phyloP scores from a whole-genome alignment of 2,797 vertebrate species.

The Sphenodon punctatus region DNA sequence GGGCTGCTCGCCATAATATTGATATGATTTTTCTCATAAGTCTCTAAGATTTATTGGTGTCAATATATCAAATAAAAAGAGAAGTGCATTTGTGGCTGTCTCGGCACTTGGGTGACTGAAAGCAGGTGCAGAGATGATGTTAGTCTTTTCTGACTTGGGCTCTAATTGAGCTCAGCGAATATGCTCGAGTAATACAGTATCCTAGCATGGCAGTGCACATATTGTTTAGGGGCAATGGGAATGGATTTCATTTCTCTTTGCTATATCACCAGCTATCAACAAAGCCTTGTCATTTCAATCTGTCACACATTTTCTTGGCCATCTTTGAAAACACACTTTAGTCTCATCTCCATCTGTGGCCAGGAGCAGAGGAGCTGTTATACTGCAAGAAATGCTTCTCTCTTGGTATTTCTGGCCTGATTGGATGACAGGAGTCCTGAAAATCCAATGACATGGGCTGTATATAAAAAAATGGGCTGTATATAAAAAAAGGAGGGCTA shows the following conservation, averaged over 20 bases:
- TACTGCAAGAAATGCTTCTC: background rate
- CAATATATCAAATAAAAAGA: background rate
- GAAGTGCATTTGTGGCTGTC: background rate
- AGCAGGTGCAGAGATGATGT: conserved; percentile 4
- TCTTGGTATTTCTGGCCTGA: conserved; percentile 29
- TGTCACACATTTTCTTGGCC: conserved; percentile 65
- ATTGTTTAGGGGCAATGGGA: conserved; percentile 62
- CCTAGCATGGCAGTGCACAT: conserved; percentile 24
- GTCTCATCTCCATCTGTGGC: conserved; percentile 65
- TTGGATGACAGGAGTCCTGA: conserved; percentile 25
- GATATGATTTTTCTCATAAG: background rate
- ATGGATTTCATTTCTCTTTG: conserved; percentile 68
- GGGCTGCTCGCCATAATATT: background rate
- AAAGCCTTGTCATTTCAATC: conserved; percentile 73
- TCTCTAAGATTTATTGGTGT: background rate
- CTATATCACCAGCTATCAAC: conserved; percentile 64
- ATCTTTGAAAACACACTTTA: conserved; percentile 68
- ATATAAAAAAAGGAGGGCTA: background rate
- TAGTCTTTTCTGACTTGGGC: conserved; percentile 14
- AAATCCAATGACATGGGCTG: conserved; percentile 27
- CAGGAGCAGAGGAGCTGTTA: conserved; percentile 17
- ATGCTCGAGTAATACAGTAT: conserved; percentile 1
- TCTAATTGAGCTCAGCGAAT: conserved; percentile 10
- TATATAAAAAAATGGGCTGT: no score
- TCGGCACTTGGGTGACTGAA: conserved; percentile 7